A percentile compares a stretch with the other conserved stretches of the same genome.
phyloP scores from a whole-genome alignment of 2,888 invertebrate genomes.

The Lumbricus terrestris region DNA sequence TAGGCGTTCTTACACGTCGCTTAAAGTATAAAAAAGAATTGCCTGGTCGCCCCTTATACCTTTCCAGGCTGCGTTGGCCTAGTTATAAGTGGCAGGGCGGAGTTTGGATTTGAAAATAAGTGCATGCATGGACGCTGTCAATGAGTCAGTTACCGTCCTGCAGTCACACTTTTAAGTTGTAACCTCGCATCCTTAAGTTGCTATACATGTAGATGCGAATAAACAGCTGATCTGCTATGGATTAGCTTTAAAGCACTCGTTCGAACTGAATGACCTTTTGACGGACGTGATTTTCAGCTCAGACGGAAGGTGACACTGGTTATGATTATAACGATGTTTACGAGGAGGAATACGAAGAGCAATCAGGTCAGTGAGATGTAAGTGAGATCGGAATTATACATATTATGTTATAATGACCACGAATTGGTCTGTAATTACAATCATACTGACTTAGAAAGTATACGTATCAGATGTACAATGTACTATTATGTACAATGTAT shows the following conservation, averaged over 20 bases:
- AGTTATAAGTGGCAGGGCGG: no score
- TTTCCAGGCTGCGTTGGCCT: no score
- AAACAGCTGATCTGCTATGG: no score
- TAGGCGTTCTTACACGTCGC: no score
- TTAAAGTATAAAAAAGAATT: no score
- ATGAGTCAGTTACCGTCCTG: no score
- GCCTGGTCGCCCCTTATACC: no score
- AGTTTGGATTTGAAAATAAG: no score
- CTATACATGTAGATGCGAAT: neutral
- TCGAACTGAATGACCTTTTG: neutral
- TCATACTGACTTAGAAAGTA: neutral
- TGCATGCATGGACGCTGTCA: no score
- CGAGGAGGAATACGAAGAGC: conserved; percentile 28
- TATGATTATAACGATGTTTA: conserved; percentile 30
- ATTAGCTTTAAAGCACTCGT: neutral
- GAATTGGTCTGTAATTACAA: neutral
- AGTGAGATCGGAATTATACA: no score
- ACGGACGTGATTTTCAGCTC: conserved; percentile 27
- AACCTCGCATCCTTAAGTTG: neutral
- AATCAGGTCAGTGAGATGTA: conserved; percentile 27
- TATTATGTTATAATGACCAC: neutral
- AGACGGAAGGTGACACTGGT: conserved; percentile 35
- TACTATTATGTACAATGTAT: no score
- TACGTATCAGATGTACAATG: neutral
- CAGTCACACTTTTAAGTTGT: no score